Evolutionary conservation across 2,113 vertebrate species (phyloP), one percentile per base, ranked within the genome.

Genomic region (Ibidorhyncha struthersii): DNA sequence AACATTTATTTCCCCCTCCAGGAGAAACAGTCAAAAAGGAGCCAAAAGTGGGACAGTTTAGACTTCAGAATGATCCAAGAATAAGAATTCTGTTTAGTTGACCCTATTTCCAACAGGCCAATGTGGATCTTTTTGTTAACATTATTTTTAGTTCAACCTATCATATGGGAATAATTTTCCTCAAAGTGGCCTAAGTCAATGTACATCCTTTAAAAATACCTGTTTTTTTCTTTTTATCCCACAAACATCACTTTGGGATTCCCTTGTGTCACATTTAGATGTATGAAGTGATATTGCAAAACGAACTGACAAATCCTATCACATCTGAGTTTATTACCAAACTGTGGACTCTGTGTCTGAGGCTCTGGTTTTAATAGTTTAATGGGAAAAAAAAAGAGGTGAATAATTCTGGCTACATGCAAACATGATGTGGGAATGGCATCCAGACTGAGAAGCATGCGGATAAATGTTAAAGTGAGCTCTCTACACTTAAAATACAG

Each of bases 401-500:
- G 34, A 77, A 58, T 61, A 80, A 59, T 83, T 93, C 85, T 77
- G 74, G n/a, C 62, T 92, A 26, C 55, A 40, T 25, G 38, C 62
- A 93, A 94, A 83, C 23, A 26, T 26, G 40, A 82, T 32, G 32
- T 80, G 15, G 41, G 74, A 96, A 95, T 88, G 79, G 82, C 67
- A 96, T 83, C 50, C 79, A 23, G n/a, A 82, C 62, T 73, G 71
- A 82, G 71, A 73, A 90, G 27, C 3, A 0, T 32, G 59, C 13
- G 7, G 0, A n/a, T 94, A 62, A 86, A 86, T 81, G 71, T 66
- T 82, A 41, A 81, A 88, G 45, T 77, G 32, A 96, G 66, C 38
- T 47, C 71, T 59, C 71, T 41, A n/a, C 14, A 41, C 59, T 70
- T 93, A 74, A 96, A 95, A 94, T 83, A 93, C 50, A 90, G 87